Conservation (phyloP, 2,113 vertebrate genomes). For the Halcyon senegalensis region DNA sequence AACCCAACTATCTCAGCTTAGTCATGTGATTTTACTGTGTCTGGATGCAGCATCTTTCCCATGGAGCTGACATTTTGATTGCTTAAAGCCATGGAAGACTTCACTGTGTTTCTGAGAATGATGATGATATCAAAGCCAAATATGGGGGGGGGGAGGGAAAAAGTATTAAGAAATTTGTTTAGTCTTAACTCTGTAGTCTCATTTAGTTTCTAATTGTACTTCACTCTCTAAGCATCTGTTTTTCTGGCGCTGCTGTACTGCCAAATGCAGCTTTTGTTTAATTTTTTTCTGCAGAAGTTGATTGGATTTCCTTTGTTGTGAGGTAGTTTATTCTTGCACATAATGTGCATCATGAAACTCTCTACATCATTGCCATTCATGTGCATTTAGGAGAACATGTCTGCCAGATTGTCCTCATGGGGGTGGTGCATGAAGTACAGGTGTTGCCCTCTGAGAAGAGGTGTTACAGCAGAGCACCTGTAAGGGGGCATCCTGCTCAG, state of each 20-base stretch:
- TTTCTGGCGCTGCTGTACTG: background rate
- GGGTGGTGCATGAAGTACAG: fast-evolving
- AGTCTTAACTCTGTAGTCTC: background rate
- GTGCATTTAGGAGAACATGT: background rate
- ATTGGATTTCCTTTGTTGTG: background rate
- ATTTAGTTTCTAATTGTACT: background rate
- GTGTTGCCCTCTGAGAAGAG: background rate
- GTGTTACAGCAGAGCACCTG: background rate
- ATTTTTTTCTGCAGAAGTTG: background rate
- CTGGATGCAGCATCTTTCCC: background rate
- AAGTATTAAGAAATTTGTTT: background rate
- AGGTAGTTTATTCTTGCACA: background rate
- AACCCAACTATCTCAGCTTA: background rate
- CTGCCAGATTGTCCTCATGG: fast-evolving
- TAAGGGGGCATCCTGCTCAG: background rate
- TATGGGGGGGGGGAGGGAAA: no score
- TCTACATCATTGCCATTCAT: background rate
- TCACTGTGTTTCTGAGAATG: background rate
- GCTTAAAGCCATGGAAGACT: fast-evolving
- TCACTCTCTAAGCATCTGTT: background rate
- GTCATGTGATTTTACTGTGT: background rate
- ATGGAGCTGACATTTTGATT: background rate
- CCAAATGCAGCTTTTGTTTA: background rate
- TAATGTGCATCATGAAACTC: background rate
- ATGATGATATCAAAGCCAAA: background rate